Conservation (phyloP, 2,888 invertebrate species). For the Sinodicranocentrus sp. region DNA sequence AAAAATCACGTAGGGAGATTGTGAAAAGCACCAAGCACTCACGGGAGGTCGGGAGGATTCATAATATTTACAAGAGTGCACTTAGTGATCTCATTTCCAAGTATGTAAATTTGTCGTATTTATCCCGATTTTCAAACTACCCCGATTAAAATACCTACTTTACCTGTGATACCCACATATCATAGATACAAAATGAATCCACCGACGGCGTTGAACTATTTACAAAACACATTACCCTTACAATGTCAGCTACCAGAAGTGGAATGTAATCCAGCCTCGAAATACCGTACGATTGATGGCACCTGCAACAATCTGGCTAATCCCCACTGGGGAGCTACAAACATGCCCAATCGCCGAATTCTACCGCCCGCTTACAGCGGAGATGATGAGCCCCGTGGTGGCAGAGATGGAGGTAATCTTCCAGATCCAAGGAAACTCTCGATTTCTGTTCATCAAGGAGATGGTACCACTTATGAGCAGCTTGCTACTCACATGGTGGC, state of each 20-base stretch:
- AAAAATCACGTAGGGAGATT: constrained; percentile 5
- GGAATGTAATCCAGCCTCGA: constrained; percentile 35
- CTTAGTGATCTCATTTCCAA: constrained; percentile 3
- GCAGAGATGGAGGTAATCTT: constrained; percentile 81
- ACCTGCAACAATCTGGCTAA: constrained; percentile 77
- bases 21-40: constrained; percentile 27
- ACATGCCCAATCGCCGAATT: constrained; percentile 68
- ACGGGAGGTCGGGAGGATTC: constrained; percentile 23
- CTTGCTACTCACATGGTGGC: constrained; percentile 72
- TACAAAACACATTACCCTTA: constrained; percentile 17
- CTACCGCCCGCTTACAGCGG: constrained; percentile 76
- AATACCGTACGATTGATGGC: constrained; percentile 76
- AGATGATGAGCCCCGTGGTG: constrained; percentile 78
- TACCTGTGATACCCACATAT: no score
- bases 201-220: not conserved
- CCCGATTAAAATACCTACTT: not conserved
- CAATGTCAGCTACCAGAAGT: constrained; percentile 31
- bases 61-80: constrained; percentile 32
- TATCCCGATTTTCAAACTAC: no score
- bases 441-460: constrained; percentile 82
- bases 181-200: not conserved
- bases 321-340: constrained; percentile 76
- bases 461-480: constrained; percentile 81
- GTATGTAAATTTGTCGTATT: no score
- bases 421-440: constrained; percentile 89